Base-by-base conservation (phyloP, 2,113 vertebrate genomes). In the Centropristis striata region DNA sequence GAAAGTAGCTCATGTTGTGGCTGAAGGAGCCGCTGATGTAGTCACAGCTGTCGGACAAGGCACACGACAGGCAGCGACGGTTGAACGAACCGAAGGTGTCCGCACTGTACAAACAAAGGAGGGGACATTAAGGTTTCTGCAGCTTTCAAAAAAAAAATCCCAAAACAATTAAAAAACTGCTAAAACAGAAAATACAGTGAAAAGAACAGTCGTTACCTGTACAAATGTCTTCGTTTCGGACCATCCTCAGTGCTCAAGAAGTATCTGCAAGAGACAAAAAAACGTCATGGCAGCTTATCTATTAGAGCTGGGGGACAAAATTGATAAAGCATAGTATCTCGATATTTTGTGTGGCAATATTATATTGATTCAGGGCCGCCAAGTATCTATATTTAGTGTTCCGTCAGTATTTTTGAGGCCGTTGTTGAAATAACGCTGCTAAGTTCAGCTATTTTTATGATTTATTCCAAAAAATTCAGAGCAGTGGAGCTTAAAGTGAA, bases 241-340 rank as follows among this genome's bases (percentile, higher is more conserved):
- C 95, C 93, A 23, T 98, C 97, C 84, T 99, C 98, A 0, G 97
- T 99, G 93, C 98, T 99, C 84, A 99, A 84, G 89, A 99, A 99
- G 79, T 99, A 99, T 91, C 98, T 99, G 28, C 54, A 39, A 37
- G 8, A 27, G 20, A 42, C 0, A 16, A 16, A 79, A 13, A 14
- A 50, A 64, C 4, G 15, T 49, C 42, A 67, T 5, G 20, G 25
- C 4, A 25, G 27, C 27, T 49, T 28, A 63, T 71, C 18, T 20
- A 4, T n/a, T n/a, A n/a, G n/a, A n/a, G n/a, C n/a, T n/a, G n/a
- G n/a, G n/a, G n/a, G n/a, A n/a, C n/a, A n/a, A n/a, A n/a, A n/a
- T n/a, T n/a, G n/a, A n/a, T n/a, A n/a, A n/a, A n/a, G n/a, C n/a
- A n/a, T n/a, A n/a, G n/a, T n/a, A n/a, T n/a, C n/a, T n/a, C n/a